These are phyloP conservation scores for Oryzias javanicus DNA, from an alignment of 2,113 vertebrate species.

Conservation along the genomic window DNA sequence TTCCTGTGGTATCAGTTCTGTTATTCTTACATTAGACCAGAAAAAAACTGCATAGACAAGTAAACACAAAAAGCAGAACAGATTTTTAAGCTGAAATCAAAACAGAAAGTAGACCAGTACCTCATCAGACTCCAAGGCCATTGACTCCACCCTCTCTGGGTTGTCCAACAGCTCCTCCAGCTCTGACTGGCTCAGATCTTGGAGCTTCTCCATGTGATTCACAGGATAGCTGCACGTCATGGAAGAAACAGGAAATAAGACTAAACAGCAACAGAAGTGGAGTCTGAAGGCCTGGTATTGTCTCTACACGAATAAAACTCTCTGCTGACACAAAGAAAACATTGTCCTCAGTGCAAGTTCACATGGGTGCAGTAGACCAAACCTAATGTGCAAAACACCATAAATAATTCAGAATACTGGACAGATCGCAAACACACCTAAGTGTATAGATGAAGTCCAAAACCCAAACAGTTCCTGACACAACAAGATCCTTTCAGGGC, in stretches of 20 bases:
- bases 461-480: no score
- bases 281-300: not conserved
- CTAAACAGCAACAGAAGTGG: conserved; percentile 39
- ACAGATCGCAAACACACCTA: no score
- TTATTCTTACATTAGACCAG: no score
- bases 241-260: conserved; percentile 36
- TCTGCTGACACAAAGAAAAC: no score
- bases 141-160: conserved; percentile 74
- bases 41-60: no score
- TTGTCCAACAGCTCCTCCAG: conserved; percentile 79
- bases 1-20: no score
- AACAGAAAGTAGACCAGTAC: conserved; percentile 38
- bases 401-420: no score
- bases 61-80: not conserved
- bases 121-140: conserved; percentile 81
- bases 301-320: not conserved
- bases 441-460: no score
- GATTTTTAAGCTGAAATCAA: not conserved
- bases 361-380: no score
- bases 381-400: no score
- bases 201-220: conserved; percentile 82
- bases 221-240: conserved; percentile 69
- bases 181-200: conserved; percentile 79
- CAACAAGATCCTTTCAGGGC: no score
- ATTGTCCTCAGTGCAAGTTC: no score